phyloP scores from a whole-genome alignment of 1,140 invertebrate species.

The Drosophila pachea region DNA sequence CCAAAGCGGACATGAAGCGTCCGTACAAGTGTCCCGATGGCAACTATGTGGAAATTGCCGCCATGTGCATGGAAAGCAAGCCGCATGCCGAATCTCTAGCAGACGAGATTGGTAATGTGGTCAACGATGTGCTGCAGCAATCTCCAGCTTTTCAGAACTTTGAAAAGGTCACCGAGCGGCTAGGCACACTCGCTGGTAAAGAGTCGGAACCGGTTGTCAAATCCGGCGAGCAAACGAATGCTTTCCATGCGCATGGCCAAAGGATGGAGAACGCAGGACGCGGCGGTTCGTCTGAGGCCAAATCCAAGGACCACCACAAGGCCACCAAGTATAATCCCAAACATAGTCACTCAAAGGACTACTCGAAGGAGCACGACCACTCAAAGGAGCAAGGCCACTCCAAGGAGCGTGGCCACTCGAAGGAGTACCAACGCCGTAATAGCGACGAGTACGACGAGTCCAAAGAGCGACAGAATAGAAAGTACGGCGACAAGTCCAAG shows the following conservation, averaged over 20 bases:
- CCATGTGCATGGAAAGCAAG: slow-evolving; percentile 60
- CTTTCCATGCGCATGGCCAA: slow-evolving; percentile 16
- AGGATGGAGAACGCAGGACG: slow-evolving; percentile 24
- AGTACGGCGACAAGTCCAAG: slow-evolving; percentile 22
- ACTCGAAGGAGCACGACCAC: slow-evolving; percentile 36
- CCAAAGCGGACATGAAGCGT: slow-evolving; percentile 54
- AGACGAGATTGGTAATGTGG: slow-evolving; percentile 60
- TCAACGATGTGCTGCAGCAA: slow-evolving; percentile 63
- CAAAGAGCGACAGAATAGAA: slow-evolving; percentile 16
- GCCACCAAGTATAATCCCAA: neutral
- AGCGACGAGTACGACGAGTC: slow-evolving; percentile 25
- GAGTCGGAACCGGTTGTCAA: neutral
- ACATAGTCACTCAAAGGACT: slow-evolving; percentile 25
- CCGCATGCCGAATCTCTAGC: slow-evolving; percentile 47
- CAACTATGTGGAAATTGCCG: slow-evolving; percentile 56
- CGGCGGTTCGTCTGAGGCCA: neutral
- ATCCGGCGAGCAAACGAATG: slow-evolving; percentile 10
- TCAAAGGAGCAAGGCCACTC: slow-evolving; percentile 39
- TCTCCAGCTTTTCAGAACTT: slow-evolving; percentile 62
- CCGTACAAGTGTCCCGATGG: slow-evolving; percentile 59
- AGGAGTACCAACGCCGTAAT: slow-evolving; percentile 13
- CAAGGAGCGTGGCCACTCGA: slow-evolving; percentile 40
- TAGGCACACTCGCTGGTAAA: slow-evolving; percentile 42
- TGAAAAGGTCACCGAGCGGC: slow-evolving; percentile 65
- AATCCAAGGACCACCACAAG: slow-evolving; percentile 35